Evolutionary conservation across 2,797 vertebrate species (phyloP), one percentile per base, ranked within the genome.

Genomic region (Fistularia tabacaria): DNA sequence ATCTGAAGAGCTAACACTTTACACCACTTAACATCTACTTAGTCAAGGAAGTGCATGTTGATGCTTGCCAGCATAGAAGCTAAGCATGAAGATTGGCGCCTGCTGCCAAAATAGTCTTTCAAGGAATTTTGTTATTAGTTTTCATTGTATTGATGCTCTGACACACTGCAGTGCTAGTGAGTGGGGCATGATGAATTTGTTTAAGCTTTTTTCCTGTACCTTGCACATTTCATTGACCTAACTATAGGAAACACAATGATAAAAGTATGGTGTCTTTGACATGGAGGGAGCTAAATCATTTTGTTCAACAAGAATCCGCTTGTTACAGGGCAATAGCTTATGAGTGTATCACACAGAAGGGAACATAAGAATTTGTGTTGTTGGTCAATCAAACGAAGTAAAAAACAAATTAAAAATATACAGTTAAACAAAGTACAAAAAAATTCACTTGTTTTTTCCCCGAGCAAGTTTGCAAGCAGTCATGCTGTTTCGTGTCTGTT

Each of bases 381-480:
- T 25, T 25, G 25, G 25, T 25, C 25, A 25, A 5, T 25, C 25
- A 25, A 25, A 25, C 25, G 5, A 25, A 25, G 25, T 25, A 48
- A 41, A 49, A 48, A 54, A 41, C 62, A 54, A 51, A 46, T 66
- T 57, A 9, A 36, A 43, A 43, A 38, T 36, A 40, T 25, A 3
- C 36, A 36, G 41, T 6, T n/a, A 9, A 11, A 14, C 10, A 10
- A 14, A 14, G 15, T 11, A 45, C 6, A 45, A 45, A 45, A 12
- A 45, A 13, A 45, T 5, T 25, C 25, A 5, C 25, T 5, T 25
- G 25, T 25, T 25, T 25, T 25, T 25, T 25, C 5, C 25, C 25
- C 25, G 43, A 2, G 12, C 73, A 81, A 79, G 74, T 77, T 81
- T 77, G 68, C 57, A 66, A 57, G 51, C 38, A 65, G 72, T 64